phyloP scores from a whole-genome alignment of 2,113 vertebrate species.

The Acrocephalus arundinaceus region DNA sequence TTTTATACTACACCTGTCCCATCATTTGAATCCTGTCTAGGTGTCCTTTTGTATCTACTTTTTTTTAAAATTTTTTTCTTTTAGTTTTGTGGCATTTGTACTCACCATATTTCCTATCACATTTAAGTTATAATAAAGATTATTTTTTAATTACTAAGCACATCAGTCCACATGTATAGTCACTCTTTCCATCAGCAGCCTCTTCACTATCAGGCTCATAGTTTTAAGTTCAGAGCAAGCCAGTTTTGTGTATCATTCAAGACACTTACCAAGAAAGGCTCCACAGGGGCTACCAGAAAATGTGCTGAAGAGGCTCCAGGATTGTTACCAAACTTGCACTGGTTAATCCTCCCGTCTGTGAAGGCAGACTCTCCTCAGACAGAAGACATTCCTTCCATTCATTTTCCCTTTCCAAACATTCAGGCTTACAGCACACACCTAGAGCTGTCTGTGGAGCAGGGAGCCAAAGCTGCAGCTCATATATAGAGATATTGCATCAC shows the following conservation, averaged over 20 bases:
- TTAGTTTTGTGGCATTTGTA: slow-evolving; percentile 75
- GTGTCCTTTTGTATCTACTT: slow-evolving; percentile 61
- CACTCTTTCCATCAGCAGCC: neutral
- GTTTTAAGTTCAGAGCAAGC: neutral
- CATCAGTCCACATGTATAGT: neutral
- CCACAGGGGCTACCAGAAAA: neutral
- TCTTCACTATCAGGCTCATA: neutral
- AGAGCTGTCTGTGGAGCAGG: neutral
- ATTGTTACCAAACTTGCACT: neutral
- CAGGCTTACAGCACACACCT: neutral
- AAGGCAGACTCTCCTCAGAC: neutral
- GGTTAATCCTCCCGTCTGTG: neutral
- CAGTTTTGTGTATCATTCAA: neutral
- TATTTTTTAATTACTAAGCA: slow-evolving; percentile 91
- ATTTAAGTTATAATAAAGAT: slow-evolving; percentile 92
- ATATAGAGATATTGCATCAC: neutral
- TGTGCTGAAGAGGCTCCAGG: neutral
- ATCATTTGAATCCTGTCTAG: slow-evolving; percentile 56
- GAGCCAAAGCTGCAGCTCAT: slow-evolving; percentile 15
- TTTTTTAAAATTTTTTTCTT: slow-evolving; percentile 35
- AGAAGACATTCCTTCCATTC: neutral
- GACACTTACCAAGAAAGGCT: neutral
- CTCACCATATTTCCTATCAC: slow-evolving; percentile 74
- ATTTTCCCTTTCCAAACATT: slow-evolving; percentile 40
- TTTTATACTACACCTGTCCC: slow-evolving; percentile 60